A percentile compares a stretch with the other conserved stretches of the same genome.
phyloP scores from a whole-genome alignment of 2,113 vertebrate genomes.

The Potamarius usumacintae region DNA sequence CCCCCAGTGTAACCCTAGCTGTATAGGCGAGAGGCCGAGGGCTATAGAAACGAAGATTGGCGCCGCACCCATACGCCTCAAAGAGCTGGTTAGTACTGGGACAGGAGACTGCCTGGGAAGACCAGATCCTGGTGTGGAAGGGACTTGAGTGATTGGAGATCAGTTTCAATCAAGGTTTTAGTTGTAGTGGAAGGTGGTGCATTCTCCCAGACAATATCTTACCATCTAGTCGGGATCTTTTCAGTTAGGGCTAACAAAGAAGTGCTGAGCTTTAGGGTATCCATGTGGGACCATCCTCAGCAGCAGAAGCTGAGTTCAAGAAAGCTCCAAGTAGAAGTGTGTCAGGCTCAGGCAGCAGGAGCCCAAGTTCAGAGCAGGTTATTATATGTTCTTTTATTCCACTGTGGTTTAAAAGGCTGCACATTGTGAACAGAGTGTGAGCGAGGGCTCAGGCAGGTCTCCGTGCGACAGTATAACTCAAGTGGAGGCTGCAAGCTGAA shows the following conservation, averaged over 20 bases:
- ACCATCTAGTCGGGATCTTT: background rate
- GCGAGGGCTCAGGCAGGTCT: background rate
- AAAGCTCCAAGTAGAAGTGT: slow-evolving; percentile 3
- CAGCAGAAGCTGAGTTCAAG: background rate
- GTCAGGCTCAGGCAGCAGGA: background rate
- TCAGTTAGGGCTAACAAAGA: background rate
- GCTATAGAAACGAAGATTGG: no score
- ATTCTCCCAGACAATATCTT: background rate
- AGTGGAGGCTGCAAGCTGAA: background rate
- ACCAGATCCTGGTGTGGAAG: no score
- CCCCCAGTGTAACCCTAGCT: no score
- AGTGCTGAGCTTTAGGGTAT: background rate
- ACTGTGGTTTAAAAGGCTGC: background rate
- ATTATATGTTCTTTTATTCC: background rate
- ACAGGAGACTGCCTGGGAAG: no score
- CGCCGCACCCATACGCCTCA: no score
- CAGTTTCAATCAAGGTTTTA: background rate
- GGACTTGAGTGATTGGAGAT: background rate
- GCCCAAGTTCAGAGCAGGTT: background rate
- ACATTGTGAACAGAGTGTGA: background rate
- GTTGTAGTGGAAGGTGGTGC: background rate
- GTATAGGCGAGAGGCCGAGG: no score
- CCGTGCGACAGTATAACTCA: background rate
- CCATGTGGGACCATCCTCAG: background rate
- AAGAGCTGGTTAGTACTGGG: no score